phyloP scores from a whole-genome alignment of 2,888 invertebrate species.

The Monopis laevigella region DNA sequence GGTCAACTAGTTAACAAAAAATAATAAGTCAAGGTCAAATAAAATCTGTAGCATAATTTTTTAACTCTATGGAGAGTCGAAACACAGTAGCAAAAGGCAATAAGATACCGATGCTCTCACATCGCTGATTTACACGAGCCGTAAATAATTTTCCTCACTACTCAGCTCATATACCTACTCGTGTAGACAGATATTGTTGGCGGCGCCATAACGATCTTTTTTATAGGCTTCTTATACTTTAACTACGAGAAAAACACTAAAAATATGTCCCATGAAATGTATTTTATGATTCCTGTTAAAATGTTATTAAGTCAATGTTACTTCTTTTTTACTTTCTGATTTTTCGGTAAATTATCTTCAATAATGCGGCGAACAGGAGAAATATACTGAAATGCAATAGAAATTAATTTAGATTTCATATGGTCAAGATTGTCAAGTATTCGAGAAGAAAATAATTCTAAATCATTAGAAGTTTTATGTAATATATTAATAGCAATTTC shows the following conservation, averaged over 20 bases:
- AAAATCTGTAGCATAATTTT: background rate
- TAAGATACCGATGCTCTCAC: slow-evolving; percentile 26
- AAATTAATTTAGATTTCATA: slow-evolving; percentile 31
- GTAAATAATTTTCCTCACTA: slow-evolving; percentile 14
- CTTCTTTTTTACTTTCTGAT: background rate
- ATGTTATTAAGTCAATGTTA: background rate
- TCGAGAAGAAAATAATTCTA: slow-evolving; percentile 31
- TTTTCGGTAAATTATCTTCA: slow-evolving; percentile 22
- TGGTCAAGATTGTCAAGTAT: slow-evolving; percentile 30
- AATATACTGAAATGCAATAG: slow-evolving; percentile 31
- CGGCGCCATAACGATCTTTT: no score
- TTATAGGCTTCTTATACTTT: no score
- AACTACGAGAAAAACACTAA: no score
- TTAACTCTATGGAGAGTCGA: background rate
- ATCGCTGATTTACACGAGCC: slow-evolving; percentile 27
- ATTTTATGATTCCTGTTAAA: no score
- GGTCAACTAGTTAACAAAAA: no score
- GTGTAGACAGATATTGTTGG: background rate
- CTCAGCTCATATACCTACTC: background rate
- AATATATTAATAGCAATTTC: slow-evolving; percentile 27
- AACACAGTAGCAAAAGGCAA: slow-evolving; percentile 2
- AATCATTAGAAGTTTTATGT: slow-evolving; percentile 32
- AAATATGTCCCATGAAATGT: no score
- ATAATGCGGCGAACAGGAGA: slow-evolving; percentile 29
- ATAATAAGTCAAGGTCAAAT: no score